Percentiles rank a stretch among this genome's conserved stretches.
These are phyloP conservation scores for Plebejus melissa DNA, from an alignment of 2,888 invertebrate species.

Conservation along the genomic window DNA sequence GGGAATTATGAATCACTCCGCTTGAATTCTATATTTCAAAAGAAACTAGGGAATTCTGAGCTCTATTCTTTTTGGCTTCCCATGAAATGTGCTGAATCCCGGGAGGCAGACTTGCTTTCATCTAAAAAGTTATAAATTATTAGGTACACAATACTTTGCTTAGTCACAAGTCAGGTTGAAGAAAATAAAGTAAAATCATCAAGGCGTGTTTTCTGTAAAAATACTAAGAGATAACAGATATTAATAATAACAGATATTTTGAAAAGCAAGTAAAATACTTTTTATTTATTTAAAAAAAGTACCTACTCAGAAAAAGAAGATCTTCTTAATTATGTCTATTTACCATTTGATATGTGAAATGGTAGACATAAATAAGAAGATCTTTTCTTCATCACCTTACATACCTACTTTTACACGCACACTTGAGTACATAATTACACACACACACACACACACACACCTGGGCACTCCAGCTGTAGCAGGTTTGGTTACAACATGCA, in stretches of 20 bases:
- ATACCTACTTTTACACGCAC: background rate
- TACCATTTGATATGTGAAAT: background rate
- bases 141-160: background rate
- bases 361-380: too few species aligned
- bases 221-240: too few species aligned
- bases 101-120: constrained; percentile 1
- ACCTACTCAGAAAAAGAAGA: background rate
- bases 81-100: background rate
- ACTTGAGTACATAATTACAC: background rate
- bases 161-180: background rate
- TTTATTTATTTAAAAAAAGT: background rate
- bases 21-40: constrained; percentile 1
- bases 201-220: too few species aligned
- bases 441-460: background rate
- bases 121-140: background rate
- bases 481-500: background rate
- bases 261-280: too few species aligned
- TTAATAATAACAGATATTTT: too few species aligned
- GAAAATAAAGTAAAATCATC: background rate
- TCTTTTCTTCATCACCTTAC: too few species aligned
- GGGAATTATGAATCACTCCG: background rate
- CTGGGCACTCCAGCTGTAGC: background rate
- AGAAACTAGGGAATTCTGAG: background rate
- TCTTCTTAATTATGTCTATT: background rate
- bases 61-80: background rate